Evolutionary conservation across 2,888 invertebrate species (phyloP), one percentile per base, ranked within the genome.

Genomic region (Tipula confusa): DNA sequence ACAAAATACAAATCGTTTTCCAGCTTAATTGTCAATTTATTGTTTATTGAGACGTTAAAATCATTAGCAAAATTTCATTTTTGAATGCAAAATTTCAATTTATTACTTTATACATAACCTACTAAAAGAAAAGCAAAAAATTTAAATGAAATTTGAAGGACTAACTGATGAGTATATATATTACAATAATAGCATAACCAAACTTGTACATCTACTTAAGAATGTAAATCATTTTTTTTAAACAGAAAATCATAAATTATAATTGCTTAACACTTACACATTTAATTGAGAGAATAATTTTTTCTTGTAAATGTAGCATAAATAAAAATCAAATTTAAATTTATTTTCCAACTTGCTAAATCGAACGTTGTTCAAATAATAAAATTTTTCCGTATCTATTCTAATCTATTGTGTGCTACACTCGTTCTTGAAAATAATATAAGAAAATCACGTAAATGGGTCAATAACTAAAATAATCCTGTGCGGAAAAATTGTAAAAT

Each of bases 1-100:
- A 64, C 24, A 43, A 43, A 43, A 18, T 24, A 64, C 13, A 48
- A 48, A 48, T 64, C 24, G 24, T 24, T 24, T 64, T 64, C 24
- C 64, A 24, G 64, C 24, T 64, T 64, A 24, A 64, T 24, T 24
- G 64, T 64, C 64, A 64, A 64, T 64, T 24, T 9, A 24, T 24
- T 64, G 64, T 64, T 64, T 64, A 64, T 64, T 64, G 64, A 24
- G 64, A 64, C 24, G 64, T 24, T 24, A 18, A 11, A 64, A 64
- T 24, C 24, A 64, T 64, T 64, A 64, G 18, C 48, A 48, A n/a
- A n/a, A n/a, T n/a, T n/a, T n/a, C n/a, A n/a, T n/a, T n/a, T 48
- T 48, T 24, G 64, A 64, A n/a, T n/a, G n/a, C 64, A 64, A n/a
- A n/a, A n/a, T n/a, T 64, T 64, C 64, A 64, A 64, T 64, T 64